Conservation (phyloP, 1,140 invertebrate species). For the Steinernema khuongi region DNA sequence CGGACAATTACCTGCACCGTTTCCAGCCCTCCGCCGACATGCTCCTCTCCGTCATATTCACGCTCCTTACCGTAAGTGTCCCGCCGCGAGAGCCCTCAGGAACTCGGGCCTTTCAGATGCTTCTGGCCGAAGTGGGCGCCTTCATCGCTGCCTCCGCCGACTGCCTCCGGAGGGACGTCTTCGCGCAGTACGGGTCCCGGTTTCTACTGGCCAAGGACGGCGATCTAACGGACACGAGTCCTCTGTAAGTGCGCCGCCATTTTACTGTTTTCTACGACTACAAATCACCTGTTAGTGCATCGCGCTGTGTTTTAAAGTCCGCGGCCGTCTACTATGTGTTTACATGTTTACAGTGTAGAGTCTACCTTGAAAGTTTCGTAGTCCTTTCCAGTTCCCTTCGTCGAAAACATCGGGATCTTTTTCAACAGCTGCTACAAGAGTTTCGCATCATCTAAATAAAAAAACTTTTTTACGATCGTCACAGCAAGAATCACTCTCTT, state of each 20-base stretch:
- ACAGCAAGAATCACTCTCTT: no score
- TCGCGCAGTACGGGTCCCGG: constrained; percentile 8
- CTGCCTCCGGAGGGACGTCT: constrained; percentile 8
- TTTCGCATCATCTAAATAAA: no score
- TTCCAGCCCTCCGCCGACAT: neutral
- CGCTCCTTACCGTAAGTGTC: neutral
- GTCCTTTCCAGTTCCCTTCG: no score
- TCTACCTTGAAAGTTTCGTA: no score
- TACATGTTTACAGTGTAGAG: no score
- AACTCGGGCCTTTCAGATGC: neutral
- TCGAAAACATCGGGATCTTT: no score
- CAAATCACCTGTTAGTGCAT: no score
- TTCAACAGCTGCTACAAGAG: no score
- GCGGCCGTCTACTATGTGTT: no score
- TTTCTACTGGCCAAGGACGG: neutral
- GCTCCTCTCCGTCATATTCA: constrained; percentile 10
- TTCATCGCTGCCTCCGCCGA: neutral
- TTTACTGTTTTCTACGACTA: no score
- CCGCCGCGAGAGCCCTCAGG: neutral
- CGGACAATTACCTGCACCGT: neutral
- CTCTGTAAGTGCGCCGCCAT: neutral
- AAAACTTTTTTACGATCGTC: no score
- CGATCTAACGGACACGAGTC: constrained; percentile 2
- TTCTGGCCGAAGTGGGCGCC: neutral
- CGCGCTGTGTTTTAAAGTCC: no score